Base-by-base conservation (phyloP, 2,797 vertebrate species). In the Telmatherina bonti region DNA sequence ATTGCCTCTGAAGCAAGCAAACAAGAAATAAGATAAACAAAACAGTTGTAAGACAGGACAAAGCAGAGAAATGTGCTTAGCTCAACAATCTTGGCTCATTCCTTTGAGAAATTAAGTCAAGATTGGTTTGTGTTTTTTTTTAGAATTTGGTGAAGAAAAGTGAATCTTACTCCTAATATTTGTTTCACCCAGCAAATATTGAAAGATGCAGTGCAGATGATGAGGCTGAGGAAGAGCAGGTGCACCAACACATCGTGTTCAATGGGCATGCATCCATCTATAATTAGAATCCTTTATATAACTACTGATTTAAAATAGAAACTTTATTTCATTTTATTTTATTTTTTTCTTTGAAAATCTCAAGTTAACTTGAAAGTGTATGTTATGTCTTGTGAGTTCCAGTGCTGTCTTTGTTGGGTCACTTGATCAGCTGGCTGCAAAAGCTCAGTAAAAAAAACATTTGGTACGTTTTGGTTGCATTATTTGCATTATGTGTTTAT, bases 91-190 rank as follows among this genome's bases (percentile, higher is more conserved):
- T 8, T 38, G 55, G 49, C 65, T 76, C 13, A 52, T 74, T 84
- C 76, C 74, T 82, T n/a, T 56, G 82, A 84, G 79, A 86, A 90
- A 91, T 86, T 70, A 82, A 80, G 77, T 83, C 61, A 77, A 41
- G 58, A 73, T 64, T 45, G 68, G 33, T 73, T 72, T 88, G 81
- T 84, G 65, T 79, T 82, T 85, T 88, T 88, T 74, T 88, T 88
- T 74, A 61, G 83, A 67, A 68, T 78, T 81, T 81, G 57, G 27
- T 26, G 58, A 45, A 36, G 45, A 82, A 69, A 62, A 62, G 57
- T 64, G 59, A 78, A 74, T 82, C 61, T 79, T 80, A 72, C 58
- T 47, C 74, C 72, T 55, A 66, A 73, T 85, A 62, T 86, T 84
- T 85, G 73, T 82, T 31, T 52, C 15, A 15, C 54, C 56, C 41